Evolutionary conservation across 2,797 vertebrate genomes (phyloP), one percentile per base, ranked within the genome.

Genomic region (Setipinna tenuifilis): DNA sequence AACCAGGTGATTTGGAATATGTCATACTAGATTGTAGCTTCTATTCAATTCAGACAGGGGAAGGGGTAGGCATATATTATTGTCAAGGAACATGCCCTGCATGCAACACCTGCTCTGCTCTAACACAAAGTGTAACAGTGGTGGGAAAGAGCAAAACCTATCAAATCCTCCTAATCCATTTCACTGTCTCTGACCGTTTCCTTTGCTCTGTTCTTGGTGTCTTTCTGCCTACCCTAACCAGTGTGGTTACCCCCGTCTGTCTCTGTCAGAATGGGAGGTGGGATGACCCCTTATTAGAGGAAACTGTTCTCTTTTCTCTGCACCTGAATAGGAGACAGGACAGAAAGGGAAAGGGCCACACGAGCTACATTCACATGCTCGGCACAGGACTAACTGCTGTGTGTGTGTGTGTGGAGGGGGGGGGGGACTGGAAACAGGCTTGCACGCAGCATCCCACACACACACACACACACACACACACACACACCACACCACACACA

Each of bases 381-480:
- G 44, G 71, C 19, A 16, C 19, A 35, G 31, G 65, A 3, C 62
- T 68, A 25, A 68, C 23, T 2, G 62, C 62, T 68, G 61, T 25
- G 1, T n/a, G 23, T 0, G 62, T 1, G 10, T 10, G 6, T 0
- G 5, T 1, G n/a, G 68, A 4, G 4, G 28, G 68, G 68, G 31
- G 31, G 19, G 68, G 68, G 31, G 68, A 17, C 1, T 16, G 35
- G 71, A 44, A 78, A 9, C 35, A 78, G 19, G 31, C 71, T 78
- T 35, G 19, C 35, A 35, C 44, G 71, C 71, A 35, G 25, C 68
- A 78, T n/a, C 62, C 0, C 62, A 28, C 62, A 68, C 62, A 23
- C 9, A 4, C n/a, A 23, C 61, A 83, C 83, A 80, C 87, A 90
- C 61, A 25, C 61, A 65, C n/a, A 10, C 61, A 65, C 61, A 65